Conservation (phyloP, 2,888 invertebrate species). For the Mellilla xanthometata region DNA sequence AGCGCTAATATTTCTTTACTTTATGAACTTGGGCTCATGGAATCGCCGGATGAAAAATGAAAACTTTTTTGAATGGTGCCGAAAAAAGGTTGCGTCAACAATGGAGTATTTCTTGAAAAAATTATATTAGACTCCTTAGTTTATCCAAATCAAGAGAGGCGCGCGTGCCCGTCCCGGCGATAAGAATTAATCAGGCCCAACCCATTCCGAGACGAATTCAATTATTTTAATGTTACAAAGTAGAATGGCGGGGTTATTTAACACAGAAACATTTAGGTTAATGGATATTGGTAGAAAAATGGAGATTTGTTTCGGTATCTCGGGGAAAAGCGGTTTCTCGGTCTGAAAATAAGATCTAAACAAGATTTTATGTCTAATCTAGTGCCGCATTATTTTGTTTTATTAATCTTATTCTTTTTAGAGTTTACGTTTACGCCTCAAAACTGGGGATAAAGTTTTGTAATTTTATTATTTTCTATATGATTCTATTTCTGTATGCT, state of each 20-base stretch:
- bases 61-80: background rate
- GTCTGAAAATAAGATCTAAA: conserved; percentile 17
- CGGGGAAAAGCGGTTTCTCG: conserved; percentile 14
- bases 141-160: conserved; percentile 32
- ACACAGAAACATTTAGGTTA: conserved; percentile 38
- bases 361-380: conserved; percentile 17
- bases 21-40: no score
- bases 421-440: conserved; percentile 8
- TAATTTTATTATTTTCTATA: no score
- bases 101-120: conserved; percentile 7
- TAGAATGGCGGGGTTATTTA: conserved; percentile 36
- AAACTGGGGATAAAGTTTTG: no score
- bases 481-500: no score
- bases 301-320: conserved; percentile 29
- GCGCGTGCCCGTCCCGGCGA: conserved; percentile 28
- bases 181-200: conserved; percentile 37
- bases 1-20: no score
- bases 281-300: conserved; percentile 36
- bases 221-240: conserved; percentile 39
- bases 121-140: conserved; percentile 23
- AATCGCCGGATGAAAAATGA: background rate
- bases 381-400: conserved; percentile 17
- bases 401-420: conserved; percentile 17
- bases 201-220: conserved; percentile 36
- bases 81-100: conserved; percentile 5